phyloP scores from a whole-genome alignment of 2,113 vertebrate species.

The Chamaea fasciata region DNA sequence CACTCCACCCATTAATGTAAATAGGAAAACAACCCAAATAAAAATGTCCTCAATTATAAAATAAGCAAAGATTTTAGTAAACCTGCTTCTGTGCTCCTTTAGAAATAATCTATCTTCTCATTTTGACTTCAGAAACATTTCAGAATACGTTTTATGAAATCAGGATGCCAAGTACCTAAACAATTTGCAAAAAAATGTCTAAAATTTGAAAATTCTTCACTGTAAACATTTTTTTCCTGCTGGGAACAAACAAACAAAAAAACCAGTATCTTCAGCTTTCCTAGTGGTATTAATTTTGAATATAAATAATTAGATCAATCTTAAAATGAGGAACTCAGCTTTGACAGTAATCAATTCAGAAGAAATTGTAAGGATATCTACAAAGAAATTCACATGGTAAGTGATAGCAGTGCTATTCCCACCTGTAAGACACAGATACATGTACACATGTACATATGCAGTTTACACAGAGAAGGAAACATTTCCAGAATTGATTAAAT shows the following conservation, averaged over 20 bases:
- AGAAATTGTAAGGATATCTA: not conserved
- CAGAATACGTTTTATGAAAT: not conserved
- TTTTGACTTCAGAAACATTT: not conserved
- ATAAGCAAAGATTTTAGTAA: not conserved
- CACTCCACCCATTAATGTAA: not conserved
- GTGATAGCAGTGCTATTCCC: not conserved
- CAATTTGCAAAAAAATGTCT: not conserved
- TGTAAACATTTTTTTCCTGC: not conserved
- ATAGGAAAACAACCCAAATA: not conserved
- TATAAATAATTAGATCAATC: not conserved
- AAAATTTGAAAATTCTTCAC: not conserved
- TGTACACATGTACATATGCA: not conserved
- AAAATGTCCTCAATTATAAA: not conserved
- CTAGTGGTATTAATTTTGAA: not conserved
- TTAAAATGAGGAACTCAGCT: not conserved
- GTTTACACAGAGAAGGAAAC: not conserved
- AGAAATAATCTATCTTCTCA: not conserved
- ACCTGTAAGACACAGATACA: not conserved
- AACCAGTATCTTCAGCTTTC: not conserved
- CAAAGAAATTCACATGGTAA: not conserved
- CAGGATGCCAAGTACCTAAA: not conserved
- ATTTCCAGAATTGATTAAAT: not conserved
- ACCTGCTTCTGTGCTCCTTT: not conserved
- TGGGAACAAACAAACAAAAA: not conserved
- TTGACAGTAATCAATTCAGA: not conserved